These are phyloP conservation scores for Lomographa bimaculata DNA, from an alignment of 2,888 invertebrate species.

Conservation along the genomic window DNA sequence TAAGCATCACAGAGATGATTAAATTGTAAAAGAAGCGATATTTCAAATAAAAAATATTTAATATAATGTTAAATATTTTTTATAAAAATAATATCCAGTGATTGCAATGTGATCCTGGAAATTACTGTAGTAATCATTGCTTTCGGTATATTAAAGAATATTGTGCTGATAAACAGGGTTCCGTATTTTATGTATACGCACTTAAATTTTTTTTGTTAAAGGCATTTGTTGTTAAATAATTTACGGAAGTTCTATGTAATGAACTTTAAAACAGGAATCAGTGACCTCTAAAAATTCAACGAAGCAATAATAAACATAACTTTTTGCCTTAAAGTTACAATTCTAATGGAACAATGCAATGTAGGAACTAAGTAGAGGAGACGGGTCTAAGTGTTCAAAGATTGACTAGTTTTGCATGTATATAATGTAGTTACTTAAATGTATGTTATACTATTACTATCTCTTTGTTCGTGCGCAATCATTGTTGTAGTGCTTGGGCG, in stretches of 20 bases:
- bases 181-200: slow-evolving; percentile 16
- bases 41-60: neutral
- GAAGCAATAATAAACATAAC: slow-evolving; percentile 15
- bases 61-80: no score
- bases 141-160: slow-evolving; percentile 6
- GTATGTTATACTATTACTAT: neutral
- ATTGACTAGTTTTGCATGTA: slow-evolving; percentile 3
- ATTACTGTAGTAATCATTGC: neutral
- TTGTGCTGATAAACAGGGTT: slow-evolving; percentile 20
- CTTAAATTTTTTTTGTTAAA: slow-evolving; percentile 6
- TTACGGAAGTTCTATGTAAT: slow-evolving; percentile 7
- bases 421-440: slow-evolving; percentile 4
- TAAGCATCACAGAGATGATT: slow-evolving; percentile 52
- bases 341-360: slow-evolving; percentile 20
- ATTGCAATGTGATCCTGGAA: neutral
- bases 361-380: slow-evolving; percentile 12
- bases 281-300: slow-evolving; percentile 16
- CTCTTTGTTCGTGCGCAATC: neutral
- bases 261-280: slow-evolving; percentile 16
- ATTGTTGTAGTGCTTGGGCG: slow-evolving; percentile 3
- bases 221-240: neutral
- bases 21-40: slow-evolving; percentile 15
- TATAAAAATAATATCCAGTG: slow-evolving; percentile 2
- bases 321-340: slow-evolving; percentile 16
- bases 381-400: slow-evolving; percentile 22